These are phyloP conservation scores for Asbolus verrucosus DNA, from an alignment of 1,140 invertebrate species.

Conservation along the genomic window DNA sequence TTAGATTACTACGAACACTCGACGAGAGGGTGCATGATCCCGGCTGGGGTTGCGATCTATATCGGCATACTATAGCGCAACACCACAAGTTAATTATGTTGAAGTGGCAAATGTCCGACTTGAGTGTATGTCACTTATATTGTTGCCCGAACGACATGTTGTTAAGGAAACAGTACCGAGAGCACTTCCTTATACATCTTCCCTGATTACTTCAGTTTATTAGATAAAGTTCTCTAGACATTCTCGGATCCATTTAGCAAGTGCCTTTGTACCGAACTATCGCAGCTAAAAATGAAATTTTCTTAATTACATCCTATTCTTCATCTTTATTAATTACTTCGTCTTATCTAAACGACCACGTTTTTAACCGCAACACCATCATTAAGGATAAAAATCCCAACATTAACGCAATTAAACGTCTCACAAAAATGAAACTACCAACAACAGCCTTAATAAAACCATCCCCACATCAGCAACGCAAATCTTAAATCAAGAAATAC, in stretches of 20 bases:
- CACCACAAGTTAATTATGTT: conserved; percentile 44
- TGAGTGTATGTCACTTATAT: conserved; percentile 41
- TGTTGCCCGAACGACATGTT: conserved; percentile 39
- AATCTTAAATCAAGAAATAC: conserved; percentile 12
- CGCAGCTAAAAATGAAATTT: conserved; percentile 42
- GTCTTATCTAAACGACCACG: conserved; percentile 42
- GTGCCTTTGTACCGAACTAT: conserved; percentile 36
- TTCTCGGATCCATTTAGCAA: conserved; percentile 40
- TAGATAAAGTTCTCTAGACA: conserved; percentile 38
- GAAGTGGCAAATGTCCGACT: conserved; percentile 40
- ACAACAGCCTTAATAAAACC: conserved; percentile 13
- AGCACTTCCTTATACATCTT: conserved; percentile 38
- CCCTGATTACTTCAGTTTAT: conserved; percentile 43
- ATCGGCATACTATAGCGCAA: conserved; percentile 25
- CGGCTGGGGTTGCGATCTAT: conserved; percentile 20
- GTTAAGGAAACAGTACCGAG: conserved; percentile 35
- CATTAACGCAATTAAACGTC: conserved; percentile 35
- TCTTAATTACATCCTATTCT: conserved; percentile 44
- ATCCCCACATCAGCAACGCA: conserved; percentile 6
- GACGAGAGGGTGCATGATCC: conserved; percentile 14
- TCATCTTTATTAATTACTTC: conserved; percentile 45
- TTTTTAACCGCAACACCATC: conserved; percentile 36
- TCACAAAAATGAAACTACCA: background rate
- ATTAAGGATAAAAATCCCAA: conserved; percentile 34
- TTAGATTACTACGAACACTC: conserved; percentile 48